Conservation (phyloP, 2,113 vertebrate species). For the Syrrhaptes paradoxus region DNA sequence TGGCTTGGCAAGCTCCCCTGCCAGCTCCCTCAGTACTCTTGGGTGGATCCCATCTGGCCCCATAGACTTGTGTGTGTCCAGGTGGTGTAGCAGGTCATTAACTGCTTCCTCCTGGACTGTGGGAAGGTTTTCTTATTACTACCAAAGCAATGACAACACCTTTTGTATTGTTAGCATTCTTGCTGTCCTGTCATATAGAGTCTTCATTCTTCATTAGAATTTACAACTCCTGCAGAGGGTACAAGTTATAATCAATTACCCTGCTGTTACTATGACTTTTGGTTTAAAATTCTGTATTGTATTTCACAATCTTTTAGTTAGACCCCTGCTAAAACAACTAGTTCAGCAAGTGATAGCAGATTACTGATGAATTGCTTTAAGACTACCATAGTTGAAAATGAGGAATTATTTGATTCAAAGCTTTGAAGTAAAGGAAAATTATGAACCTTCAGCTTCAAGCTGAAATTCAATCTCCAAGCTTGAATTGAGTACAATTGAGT, state of each 20-base stretch:
- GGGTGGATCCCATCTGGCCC: too few relatives aligned
- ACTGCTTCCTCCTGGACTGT: too few relatives aligned
- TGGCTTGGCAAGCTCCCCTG: too few relatives aligned
- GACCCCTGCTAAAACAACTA: constrained; percentile 74
- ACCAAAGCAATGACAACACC: neutral
- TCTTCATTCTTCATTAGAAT: neutral
- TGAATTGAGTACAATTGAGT: too few relatives aligned
- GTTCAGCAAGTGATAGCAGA: constrained; percentile 68
- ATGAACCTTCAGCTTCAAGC: neutral
- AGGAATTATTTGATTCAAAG: neutral
- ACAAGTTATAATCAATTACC: neutral
- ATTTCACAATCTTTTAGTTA: constrained; percentile 75
- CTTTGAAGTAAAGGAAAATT: neutral
- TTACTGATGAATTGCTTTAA: constrained; percentile 22
- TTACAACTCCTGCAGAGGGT: neutral
- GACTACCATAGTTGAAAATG: neutral
- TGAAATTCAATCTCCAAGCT: neutral
- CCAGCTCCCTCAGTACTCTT: too few relatives aligned
- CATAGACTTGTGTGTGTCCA: too few relatives aligned
- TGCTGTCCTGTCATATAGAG: neutral
- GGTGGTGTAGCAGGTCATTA: too few relatives aligned
- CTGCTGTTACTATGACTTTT: neutral
- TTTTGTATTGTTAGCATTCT: neutral
- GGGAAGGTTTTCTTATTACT: neutral
- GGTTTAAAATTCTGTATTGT: neutral